Evolutionary conservation across 2,888 invertebrate genomes (phyloP).

Genomic region (Crioceris asparagi): DNA sequence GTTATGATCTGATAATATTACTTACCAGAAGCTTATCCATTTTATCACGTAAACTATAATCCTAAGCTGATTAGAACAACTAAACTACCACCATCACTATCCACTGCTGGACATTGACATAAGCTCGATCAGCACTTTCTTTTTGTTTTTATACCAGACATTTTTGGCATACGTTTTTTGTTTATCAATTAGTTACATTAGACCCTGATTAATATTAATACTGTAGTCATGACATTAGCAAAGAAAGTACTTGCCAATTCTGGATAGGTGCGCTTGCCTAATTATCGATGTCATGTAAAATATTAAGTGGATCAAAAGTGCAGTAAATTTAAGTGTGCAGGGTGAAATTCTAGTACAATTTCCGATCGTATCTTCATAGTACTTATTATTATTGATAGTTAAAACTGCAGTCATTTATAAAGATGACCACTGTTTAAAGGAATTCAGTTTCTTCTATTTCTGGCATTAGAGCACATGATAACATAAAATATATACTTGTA

Average conservation of each 20-base stretch:
- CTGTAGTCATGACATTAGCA: slow-evolving; percentile 24
- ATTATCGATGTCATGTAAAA: slow-evolving; percentile 13
- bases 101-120: slow-evolving; percentile 19
- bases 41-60: neutral
- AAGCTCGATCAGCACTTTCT: slow-evolving; percentile 31
- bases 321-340: no score
- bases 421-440: no score
- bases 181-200: slow-evolving; percentile 25
- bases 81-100: slow-evolving; percentile 24
- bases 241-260: slow-evolving; percentile 30
- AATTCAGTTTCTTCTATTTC: no score
- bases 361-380: no score
- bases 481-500: no score
- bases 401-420: no score
- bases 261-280: slow-evolving; percentile 22
- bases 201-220: slow-evolving; percentile 27
- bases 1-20: no score
- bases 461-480: no score
- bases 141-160: slow-evolving; percentile 31
- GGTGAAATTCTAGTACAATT: no score
- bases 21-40: neutral
- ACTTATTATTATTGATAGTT: no score
- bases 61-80: no score
- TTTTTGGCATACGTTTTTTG: slow-evolving; percentile 28
- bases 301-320: no score